phyloP scores from a whole-genome alignment of 2,888 invertebrate species.

The Reticulitermes lucifugus region DNA sequence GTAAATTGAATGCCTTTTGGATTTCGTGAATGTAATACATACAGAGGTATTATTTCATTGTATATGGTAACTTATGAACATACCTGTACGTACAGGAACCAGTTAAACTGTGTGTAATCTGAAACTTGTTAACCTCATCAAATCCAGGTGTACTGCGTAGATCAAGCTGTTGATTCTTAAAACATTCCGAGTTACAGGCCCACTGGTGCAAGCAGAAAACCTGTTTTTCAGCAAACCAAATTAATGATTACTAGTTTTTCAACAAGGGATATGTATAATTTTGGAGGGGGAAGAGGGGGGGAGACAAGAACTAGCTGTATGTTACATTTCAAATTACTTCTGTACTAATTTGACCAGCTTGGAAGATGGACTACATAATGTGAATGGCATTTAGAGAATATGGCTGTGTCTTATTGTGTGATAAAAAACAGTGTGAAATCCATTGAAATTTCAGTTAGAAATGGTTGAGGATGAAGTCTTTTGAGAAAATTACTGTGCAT shows the following conservation, averaged over 20 bases:
- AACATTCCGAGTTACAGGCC: not conserved
- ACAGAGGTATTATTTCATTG: too few relatives aligned
- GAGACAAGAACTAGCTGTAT: not conserved
- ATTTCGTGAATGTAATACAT: too few relatives aligned
- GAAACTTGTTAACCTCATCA: conserved; percentile 5
- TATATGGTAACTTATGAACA: not conserved
- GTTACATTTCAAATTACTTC: not conserved
- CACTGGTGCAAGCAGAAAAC: not conserved
- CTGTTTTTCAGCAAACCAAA: not conserved
- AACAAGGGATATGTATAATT: not conserved
- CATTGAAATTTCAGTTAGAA: too few relatives aligned
- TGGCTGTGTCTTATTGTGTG: too few relatives aligned
- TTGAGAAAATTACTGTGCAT: too few relatives aligned
- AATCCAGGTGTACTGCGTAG: not conserved
- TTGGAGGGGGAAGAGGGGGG: not conserved
- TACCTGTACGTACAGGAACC: not conserved
- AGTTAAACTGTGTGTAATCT: not conserved
- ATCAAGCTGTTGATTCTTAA: not conserved
- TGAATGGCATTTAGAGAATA: too few relatives aligned
- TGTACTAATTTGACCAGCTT: too few relatives aligned
- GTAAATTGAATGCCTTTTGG: too few relatives aligned
- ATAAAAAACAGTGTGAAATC: too few relatives aligned
- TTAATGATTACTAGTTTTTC: not conserved
- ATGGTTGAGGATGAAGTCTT: too few relatives aligned
- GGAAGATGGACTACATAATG: too few relatives aligned